phyloP scores from a whole-genome alignment of 1,140 invertebrate species.

The Drosophila ogumai region DNA sequence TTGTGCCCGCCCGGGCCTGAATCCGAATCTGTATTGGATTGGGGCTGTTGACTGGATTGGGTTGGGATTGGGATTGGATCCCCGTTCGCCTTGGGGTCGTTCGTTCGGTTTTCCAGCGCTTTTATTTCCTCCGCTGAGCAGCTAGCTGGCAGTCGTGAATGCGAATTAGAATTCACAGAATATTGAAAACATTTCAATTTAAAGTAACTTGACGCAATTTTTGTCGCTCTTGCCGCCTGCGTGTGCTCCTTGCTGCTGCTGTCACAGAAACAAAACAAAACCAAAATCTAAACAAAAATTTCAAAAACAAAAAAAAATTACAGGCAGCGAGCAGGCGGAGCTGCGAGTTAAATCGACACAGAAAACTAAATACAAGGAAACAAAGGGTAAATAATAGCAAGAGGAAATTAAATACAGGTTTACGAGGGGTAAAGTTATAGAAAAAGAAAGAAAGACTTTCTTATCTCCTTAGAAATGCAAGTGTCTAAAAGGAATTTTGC shows the following conservation, averaged over 20 bases:
- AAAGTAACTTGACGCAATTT: conserved; percentile 82
- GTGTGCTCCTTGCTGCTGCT: conserved; percentile 36
- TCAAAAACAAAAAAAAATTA: conserved; percentile 10
- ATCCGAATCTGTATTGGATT: conserved; percentile 46
- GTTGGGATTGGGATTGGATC: conserved; percentile 20
- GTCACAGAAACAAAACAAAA: conserved; percentile 27
- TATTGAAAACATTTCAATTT: conserved; percentile 84
- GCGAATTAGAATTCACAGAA: conserved; percentile 42
- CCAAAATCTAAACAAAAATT: conserved; percentile 11
- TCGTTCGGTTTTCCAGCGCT: conserved; percentile 46
- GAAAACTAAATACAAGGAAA: too few species aligned
- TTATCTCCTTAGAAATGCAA: too few species aligned
- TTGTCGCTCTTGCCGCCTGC: conserved; percentile 50
- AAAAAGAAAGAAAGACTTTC: too few species aligned
- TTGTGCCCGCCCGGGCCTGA: conserved; percentile 40
- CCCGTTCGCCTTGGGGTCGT: conserved; percentile 28
- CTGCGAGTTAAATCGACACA: too few species aligned
- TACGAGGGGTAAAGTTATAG: too few species aligned
- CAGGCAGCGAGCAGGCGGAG: conserved; percentile 38
- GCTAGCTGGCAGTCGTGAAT: conserved; percentile 38
- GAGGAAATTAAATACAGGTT: too few species aligned
- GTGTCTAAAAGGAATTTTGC: too few species aligned
- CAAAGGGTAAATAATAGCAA: too few species aligned
- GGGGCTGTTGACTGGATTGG: conserved; percentile 18
- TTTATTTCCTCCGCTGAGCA: conserved; percentile 54